Conservation (phyloP, 2,797 vertebrate species). For the Spatula versicolor region DNA sequence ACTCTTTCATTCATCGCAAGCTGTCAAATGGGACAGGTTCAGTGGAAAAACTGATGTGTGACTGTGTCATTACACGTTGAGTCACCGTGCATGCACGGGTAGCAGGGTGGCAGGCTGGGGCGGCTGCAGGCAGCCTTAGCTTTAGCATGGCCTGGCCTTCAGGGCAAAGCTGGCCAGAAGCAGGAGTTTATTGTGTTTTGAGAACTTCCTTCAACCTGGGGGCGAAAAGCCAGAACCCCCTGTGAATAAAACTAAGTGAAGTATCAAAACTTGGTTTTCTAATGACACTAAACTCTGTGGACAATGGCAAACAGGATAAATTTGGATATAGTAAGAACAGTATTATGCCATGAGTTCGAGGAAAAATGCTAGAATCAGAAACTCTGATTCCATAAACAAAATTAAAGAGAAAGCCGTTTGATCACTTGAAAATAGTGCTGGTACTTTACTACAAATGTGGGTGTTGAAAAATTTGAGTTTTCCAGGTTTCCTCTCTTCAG, state of each 20-base stretch:
- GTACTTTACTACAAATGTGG: neutral
- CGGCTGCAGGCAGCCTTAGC: neutral
- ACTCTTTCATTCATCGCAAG: constrained; percentile 7
- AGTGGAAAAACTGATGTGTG: constrained; percentile 1
- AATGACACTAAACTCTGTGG: neutral
- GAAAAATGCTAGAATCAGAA: neutral
- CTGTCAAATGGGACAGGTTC: constrained; percentile 51
- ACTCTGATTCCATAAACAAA: neutral
- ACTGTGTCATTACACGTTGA: constrained; percentile 14
- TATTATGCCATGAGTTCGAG: neutral
- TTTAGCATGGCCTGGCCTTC: neutral
- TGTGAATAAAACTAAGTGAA: neutral
- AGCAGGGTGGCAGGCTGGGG: neutral
- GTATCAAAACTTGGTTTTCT: neutral
- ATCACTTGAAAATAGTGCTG: neutral
- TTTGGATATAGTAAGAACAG: neutral
- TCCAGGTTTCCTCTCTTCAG: neutral
- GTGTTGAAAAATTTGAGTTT: neutral
- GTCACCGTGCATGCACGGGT: neutral
- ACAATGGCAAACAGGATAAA: neutral
- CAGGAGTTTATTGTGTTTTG: neutral
- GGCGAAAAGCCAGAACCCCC: neutral
- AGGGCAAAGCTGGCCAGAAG: neutral
- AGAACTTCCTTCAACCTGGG: neutral
- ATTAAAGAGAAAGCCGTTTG: neutral